Conservation (phyloP, 2,797 vertebrate genomes). For the Phrynocephalus guinanensis region DNA sequence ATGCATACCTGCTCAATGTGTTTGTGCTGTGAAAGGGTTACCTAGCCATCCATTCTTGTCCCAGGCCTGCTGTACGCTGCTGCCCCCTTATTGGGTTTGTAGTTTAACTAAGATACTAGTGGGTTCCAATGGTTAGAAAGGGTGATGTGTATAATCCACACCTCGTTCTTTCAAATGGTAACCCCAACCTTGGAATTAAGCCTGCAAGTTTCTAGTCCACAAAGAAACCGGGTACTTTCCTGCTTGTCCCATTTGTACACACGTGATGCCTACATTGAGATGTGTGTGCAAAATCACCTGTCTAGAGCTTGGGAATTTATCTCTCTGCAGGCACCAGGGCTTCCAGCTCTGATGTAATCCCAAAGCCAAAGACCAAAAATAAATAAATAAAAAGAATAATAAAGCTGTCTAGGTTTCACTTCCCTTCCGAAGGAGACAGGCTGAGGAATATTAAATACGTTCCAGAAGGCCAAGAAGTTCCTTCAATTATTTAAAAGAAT, state of each 20-base stretch:
- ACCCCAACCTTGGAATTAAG: neutral
- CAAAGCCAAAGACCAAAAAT: neutral
- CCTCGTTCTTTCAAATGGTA: neutral
- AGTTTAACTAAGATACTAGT: no score
- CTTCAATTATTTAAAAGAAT: neutral
- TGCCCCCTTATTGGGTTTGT: no score
- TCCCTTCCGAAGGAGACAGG: neutral
- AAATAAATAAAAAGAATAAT: neutral
- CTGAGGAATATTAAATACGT: neutral
- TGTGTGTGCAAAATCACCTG: neutral
- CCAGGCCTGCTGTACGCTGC: no score
- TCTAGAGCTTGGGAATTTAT: no score
- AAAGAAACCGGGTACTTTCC: neutral
- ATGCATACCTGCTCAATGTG: no score
- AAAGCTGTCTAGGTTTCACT: neutral
- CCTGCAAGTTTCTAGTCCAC: neutral
- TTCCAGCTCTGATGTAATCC: neutral
- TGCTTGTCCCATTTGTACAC: neutral
- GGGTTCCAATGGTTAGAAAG: no score
- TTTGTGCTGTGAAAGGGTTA: no score
- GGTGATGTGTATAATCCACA: neutral
- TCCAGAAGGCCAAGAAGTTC: neutral
- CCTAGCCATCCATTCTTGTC: no score
- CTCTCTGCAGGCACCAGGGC: neutral
- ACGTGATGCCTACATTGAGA: neutral